Conservation (phyloP, 2,113 vertebrate species). For the Peromyscus californicus region DNA sequence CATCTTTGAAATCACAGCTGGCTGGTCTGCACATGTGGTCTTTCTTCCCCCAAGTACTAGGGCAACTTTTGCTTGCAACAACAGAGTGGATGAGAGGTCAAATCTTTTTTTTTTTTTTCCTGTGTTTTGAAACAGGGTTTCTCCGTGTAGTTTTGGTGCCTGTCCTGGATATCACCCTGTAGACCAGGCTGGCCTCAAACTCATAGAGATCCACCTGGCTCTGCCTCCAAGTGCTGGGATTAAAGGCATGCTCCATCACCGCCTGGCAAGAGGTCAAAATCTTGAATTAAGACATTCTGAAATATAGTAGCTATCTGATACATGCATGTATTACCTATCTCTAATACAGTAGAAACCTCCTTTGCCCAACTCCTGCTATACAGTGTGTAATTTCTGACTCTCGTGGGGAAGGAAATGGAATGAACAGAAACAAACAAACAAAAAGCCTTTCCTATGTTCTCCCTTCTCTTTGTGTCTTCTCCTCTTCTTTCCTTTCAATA, state of each 20-base stretch:
- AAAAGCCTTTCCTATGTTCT: neutral
- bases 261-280: neutral
- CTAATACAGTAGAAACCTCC: neutral
- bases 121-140: too few relatives aligned
- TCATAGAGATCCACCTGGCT: too few relatives aligned
- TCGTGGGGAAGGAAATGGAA: neutral
- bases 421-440: neutral
- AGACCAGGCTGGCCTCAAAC: too few relatives aligned
- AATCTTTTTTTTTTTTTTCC: neutral
- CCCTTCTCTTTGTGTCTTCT: neutral
- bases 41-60: neutral
- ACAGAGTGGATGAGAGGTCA: neutral
- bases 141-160: too few relatives aligned
- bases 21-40: neutral
- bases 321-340: neutral
- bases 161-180: too few relatives aligned
- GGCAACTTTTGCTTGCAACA: slow-evolving; percentile 25
- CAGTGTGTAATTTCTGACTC: neutral
- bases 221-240: too few relatives aligned
- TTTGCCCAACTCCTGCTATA: neutral
- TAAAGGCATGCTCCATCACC: too few relatives aligned
- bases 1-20: slow-evolving; percentile 52
- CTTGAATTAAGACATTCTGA: slow-evolving; percentile 41
- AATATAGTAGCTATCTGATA: neutral
- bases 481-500: neutral